Percentiles rank a stretch among this genome's conserved stretches.
Conservation (phyloP, 37 sponge, comb jelly and placozoan genomes). For the Hexactinellida sp. region DNA sequence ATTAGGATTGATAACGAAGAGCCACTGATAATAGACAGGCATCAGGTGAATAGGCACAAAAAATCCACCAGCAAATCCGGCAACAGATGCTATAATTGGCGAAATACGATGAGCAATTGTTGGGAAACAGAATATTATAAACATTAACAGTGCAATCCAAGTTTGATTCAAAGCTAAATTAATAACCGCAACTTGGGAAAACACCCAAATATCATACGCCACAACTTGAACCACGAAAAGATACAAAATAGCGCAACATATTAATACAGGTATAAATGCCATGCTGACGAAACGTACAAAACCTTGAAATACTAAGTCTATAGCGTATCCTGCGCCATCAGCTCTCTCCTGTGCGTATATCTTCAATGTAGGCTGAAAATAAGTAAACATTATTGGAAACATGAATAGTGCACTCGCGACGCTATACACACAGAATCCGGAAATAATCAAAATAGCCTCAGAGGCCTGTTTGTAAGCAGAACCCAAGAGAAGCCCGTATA, state of each 20-base stretch:
- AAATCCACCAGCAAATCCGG: slow-evolving; percentile 86
- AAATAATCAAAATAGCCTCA: slow-evolving; percentile 40
- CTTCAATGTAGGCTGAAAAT: slow-evolving; percentile 44
- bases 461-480: slow-evolving; percentile 50
- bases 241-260: slow-evolving; percentile 57
- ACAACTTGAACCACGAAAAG: slow-evolving; percentile 37
- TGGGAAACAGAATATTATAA: slow-evolving; percentile 52
- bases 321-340: slow-evolving; percentile 55
- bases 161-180: slow-evolving; percentile 68
- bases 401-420: slow-evolving; percentile 84
- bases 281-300: slow-evolving; percentile 45
- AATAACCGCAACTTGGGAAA: slow-evolving; percentile 35
- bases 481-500: slow-evolving; percentile 47
- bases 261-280: slow-evolving; percentile 38
- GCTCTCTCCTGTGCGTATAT: slow-evolving; percentile 44
- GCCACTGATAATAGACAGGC: slow-evolving; percentile 43
- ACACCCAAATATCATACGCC: slow-evolving; percentile 21
- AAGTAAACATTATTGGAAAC: slow-evolving; percentile 64
- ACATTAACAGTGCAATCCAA: slow-evolving; percentile 62
- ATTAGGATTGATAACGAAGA: slow-evolving; percentile 76
- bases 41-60: slow-evolving; percentile 46
- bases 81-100: slow-evolving; percentile 43
- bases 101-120: slow-evolving; percentile 38
- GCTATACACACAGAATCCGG: slow-evolving; percentile 85
- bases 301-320: slow-evolving; percentile 64